phyloP scores from a whole-genome alignment of 2,113 vertebrate species.

The Siniperca chuatsi region DNA sequence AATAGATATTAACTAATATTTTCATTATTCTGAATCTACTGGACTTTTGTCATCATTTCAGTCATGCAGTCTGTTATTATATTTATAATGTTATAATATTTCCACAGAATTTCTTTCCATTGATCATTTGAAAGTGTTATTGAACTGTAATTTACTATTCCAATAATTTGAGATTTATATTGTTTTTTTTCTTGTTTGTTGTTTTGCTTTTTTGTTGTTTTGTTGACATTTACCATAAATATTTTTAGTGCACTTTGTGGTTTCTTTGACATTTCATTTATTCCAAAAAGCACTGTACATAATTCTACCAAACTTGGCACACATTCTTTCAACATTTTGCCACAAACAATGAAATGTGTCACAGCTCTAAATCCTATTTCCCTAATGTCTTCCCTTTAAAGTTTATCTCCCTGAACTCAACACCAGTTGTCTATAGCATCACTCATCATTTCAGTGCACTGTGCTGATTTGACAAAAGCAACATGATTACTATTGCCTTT shows the following conservation, averaged over 20 bases:
- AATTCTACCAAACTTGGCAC: slow-evolving; percentile 15
- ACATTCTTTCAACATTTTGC: slow-evolving; percentile 29
- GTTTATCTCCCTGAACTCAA: slow-evolving; percentile 52
- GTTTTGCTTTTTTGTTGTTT: not conserved
- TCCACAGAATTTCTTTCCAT: not conserved
- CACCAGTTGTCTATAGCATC: slow-evolving; percentile 73
- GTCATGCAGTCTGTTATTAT: not conserved
- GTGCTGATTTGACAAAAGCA: slow-evolving; percentile 73
- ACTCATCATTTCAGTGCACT: slow-evolving; percentile 47
- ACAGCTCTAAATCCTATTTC: slow-evolving; percentile 17
- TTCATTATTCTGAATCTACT: not conserved
- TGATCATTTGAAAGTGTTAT: not conserved
- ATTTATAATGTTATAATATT: not conserved
- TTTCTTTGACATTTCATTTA: slow-evolving; percentile 1
- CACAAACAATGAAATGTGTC: slow-evolving; percentile 17
- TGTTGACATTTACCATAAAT: not conserved
- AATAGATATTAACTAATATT: not conserved
- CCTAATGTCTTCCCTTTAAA: slow-evolving; percentile 3
- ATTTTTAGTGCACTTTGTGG: not conserved
- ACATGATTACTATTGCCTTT: slow-evolving; percentile 74
- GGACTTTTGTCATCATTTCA: not conserved
- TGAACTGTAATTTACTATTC: not conserved
- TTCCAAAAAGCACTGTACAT: not conserved
- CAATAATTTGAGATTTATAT: not conserved
- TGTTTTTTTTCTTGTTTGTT: too few relatives aligned